These are phyloP conservation scores for Lithophane ornitopus DNA, from an alignment of 2,888 invertebrate genomes.

Conservation along the genomic window DNA sequence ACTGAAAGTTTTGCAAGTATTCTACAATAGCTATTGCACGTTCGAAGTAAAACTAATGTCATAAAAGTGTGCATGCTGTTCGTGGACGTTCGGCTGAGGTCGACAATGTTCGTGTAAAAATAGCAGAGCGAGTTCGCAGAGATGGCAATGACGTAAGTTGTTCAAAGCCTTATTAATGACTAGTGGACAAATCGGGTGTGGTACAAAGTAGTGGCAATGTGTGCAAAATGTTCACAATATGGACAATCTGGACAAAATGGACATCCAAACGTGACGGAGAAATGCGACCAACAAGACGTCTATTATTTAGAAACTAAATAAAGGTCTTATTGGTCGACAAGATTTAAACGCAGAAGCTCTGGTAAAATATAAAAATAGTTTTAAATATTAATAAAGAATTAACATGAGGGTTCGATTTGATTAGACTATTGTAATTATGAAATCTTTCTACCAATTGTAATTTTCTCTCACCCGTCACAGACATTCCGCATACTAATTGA, in stretches of 20 bases:
- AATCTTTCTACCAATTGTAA: no score
- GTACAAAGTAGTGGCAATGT: conserved; percentile 9
- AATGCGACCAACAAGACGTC: background rate
- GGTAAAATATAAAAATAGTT: background rate
- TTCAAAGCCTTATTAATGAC: conserved; percentile 71
- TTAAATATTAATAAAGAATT: background rate
- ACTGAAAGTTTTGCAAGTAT: conserved; percentile 17
- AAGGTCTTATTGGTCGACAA: background rate
- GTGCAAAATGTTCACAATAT: background rate
- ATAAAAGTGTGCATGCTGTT: conserved; percentile 29
- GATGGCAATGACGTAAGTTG: conserved; percentile 60
- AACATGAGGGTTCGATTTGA: background rate
- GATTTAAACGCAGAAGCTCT: background rate
- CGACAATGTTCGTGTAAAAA: conserved; percentile 17
- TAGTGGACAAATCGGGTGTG: conserved; percentile 41
- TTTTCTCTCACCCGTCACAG: background rate
- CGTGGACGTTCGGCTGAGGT: conserved; percentile 19
- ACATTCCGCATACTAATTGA: background rate
- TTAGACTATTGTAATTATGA: background rate
- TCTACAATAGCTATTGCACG: conserved; percentile 26
- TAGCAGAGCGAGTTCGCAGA: conserved; percentile 20
- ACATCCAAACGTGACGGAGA: background rate
- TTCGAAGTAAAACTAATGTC: conserved; percentile 20
- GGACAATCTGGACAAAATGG: no score
- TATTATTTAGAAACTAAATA: background rate